A percentile compares a stretch with the other conserved stretches of the same genome.
Conservation (phyloP, 2,888 invertebrate genomes). For the Acronicta alni region DNA sequence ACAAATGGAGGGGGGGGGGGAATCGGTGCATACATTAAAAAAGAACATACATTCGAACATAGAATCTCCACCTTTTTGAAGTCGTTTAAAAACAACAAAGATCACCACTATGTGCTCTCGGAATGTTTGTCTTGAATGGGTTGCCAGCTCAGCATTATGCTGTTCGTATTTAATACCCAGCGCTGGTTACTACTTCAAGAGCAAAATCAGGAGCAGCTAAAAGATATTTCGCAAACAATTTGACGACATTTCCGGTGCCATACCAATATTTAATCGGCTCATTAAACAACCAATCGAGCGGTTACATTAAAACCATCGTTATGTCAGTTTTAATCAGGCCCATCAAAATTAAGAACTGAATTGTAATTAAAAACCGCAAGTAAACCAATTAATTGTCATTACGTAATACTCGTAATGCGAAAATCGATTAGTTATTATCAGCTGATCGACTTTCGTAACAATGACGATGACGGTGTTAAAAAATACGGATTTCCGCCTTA, state of each 20-base stretch:
- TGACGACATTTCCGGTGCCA: not conserved
- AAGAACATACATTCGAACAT: too few species aligned
- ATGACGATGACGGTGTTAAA: conserved; percentile 16
- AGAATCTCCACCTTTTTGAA: too few species aligned
- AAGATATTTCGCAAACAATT: conserved; percentile 2
- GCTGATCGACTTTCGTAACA: conserved; percentile 34
- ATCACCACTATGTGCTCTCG: too few species aligned
- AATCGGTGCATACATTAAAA: too few species aligned
- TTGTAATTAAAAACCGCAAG: conserved; percentile 24
- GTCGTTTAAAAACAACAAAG: too few species aligned
- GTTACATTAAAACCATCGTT: conserved; percentile 16
- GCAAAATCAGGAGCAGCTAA: not conserved
- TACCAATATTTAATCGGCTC: conserved; percentile 14
- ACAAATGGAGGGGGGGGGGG: too few species aligned
- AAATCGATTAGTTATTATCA: conserved; percentile 30
- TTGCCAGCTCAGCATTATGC: too few species aligned
- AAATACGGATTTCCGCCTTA: conserved; percentile 37
- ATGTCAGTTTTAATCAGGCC: conserved; percentile 32
- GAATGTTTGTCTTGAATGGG: too few species aligned
- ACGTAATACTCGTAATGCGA: conserved; percentile 32
- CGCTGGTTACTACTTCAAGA: not conserved
- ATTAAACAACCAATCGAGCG: conserved; percentile 15
- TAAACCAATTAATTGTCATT: conserved; percentile 28
- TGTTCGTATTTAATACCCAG: too few species aligned
- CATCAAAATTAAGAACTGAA: conserved; percentile 33